Evolutionary conservation across 2,888 invertebrate species (phyloP).

Genomic region (Amaurobius ferox): DNA sequence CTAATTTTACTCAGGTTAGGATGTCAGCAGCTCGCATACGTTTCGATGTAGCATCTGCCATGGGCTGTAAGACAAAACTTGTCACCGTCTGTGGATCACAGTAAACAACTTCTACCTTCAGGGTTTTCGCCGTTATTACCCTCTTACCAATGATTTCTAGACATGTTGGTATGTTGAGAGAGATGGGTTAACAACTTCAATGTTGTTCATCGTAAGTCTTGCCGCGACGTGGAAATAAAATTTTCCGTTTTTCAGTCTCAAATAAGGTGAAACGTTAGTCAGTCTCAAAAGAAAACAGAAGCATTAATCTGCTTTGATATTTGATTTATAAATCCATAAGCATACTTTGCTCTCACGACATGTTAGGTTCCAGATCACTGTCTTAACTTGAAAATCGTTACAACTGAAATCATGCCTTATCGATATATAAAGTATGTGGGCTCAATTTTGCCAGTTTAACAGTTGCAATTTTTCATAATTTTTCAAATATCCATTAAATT

Average conservation of each 20-base stretch:
- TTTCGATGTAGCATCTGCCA: not conserved
- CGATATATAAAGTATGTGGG: too few relatives aligned
- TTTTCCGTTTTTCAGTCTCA: not conserved
- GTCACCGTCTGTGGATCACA: not conserved
- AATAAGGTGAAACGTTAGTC: not conserved
- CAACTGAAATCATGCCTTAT: too few relatives aligned
- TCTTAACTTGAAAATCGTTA: too few relatives aligned
- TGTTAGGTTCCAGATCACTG: too few relatives aligned
- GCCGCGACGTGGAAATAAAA: not conserved
- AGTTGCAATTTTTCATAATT: too few relatives aligned
- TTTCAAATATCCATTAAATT: too few relatives aligned
- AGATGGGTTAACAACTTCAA: not conserved
- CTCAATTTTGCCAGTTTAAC: too few relatives aligned
- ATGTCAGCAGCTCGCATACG: not conserved
- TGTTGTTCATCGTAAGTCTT: not conserved
- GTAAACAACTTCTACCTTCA: not conserved
- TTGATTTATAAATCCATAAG: too few relatives aligned
- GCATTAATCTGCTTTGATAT: slow-evolving; percentile 5
- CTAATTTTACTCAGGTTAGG: not conserved
- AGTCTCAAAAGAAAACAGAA: too few relatives aligned
- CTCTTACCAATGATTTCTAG: not conserved
- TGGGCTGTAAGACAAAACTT: not conserved
- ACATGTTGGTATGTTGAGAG: not conserved
- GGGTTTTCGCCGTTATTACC: not conserved
- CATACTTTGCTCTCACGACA: too few relatives aligned